Evolutionary conservation across 1,140 invertebrate species (phyloP).

Genomic region (Drosophila orosa): DNA sequence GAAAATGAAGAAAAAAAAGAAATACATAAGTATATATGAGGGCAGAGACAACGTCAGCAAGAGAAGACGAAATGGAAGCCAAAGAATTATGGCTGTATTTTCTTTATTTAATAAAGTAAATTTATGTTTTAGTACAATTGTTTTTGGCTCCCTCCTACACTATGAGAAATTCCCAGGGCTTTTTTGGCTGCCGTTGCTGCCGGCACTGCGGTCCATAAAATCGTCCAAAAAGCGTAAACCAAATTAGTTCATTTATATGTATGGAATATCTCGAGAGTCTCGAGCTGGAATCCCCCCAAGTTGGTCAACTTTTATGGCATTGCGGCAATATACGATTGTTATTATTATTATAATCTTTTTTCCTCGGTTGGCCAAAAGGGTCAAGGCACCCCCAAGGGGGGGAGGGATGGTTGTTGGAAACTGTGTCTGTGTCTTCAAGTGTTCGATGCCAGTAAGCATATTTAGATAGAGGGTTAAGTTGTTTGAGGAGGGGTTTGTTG

Average conservation of each 20-base stretch:
- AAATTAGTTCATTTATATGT: slow-evolving; percentile 78
- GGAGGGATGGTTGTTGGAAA: background rate
- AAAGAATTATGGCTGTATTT: slow-evolving; percentile 77
- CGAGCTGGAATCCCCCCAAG: slow-evolving; percentile 18
- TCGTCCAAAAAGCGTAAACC: slow-evolving; percentile 46
- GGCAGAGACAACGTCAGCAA: slow-evolving; percentile 46
- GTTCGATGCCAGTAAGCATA: slow-evolving; percentile 22
- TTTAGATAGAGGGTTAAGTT: slow-evolving; percentile 34
- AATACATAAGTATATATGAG: slow-evolving; percentile 10
- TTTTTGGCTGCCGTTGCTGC: slow-evolving; percentile 9
- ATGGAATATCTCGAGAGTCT: slow-evolving; percentile 31
- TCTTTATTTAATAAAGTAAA: slow-evolving; percentile 78
- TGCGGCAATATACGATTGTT: slow-evolving; percentile 63
- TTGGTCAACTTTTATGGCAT: slow-evolving; percentile 73
- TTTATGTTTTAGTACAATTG: slow-evolving; percentile 71
- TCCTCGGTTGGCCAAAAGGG: slow-evolving; percentile 32
- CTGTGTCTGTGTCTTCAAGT: slow-evolving; percentile 28
- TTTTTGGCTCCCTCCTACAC: slow-evolving; percentile 51
- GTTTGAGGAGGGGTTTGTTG: slow-evolving; percentile 14
- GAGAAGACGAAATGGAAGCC: slow-evolving; percentile 66
- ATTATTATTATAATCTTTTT: slow-evolving; percentile 37
- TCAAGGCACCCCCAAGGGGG: slow-evolving; percentile 32
- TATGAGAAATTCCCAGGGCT: slow-evolving; percentile 73
- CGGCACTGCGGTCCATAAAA: slow-evolving; percentile 61
- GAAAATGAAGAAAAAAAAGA: slow-evolving; percentile 15